Conservation (phyloP, 2,888 invertebrate species). For the Cataglyphis rosenhaueri region DNA sequence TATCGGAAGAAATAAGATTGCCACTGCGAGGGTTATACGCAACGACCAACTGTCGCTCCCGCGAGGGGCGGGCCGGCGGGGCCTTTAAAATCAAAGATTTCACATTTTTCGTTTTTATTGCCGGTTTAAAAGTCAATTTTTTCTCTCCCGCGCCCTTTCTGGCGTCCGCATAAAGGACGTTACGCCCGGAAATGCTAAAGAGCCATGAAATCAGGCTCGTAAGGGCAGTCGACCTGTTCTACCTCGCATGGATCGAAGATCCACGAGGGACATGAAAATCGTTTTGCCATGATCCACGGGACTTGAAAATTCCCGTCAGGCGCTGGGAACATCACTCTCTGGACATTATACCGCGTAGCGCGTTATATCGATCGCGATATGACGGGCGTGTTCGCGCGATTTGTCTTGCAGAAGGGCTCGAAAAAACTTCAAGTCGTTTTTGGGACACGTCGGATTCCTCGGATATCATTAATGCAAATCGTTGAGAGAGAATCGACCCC, state of each 20-base stretch:
- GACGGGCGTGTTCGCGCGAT: constrained; percentile 77
- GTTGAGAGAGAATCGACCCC: not conserved
- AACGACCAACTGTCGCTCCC: constrained; percentile 83
- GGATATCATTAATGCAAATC: constrained; percentile 22
- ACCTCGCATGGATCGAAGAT: constrained; percentile 64
- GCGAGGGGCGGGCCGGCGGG: constrained; percentile 54
- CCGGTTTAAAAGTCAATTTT: constrained; percentile 84
- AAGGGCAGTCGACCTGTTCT: constrained; percentile 58
- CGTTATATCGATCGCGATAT: constrained; percentile 68
- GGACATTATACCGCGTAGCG: constrained; percentile 65
- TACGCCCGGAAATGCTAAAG: constrained; percentile 73
- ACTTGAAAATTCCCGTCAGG: constrained; percentile 81
- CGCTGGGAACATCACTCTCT: constrained; percentile 78
- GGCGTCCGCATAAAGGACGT: constrained; percentile 71
- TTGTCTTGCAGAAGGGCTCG: constrained; percentile 75
- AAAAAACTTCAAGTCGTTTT: constrained; percentile 55
- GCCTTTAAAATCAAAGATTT: constrained; percentile 81
- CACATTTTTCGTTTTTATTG: constrained; percentile 84
- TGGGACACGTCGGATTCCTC: constrained; percentile 17
- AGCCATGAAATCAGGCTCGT: constrained; percentile 63
- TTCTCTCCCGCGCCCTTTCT: constrained; percentile 58
- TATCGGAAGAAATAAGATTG: constrained; percentile 81
- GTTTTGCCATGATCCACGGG: constrained; percentile 75
- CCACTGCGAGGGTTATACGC: constrained; percentile 78
- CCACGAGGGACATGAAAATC: constrained; percentile 80